Evolutionary conservation across 2,888 invertebrate species (phyloP), one percentile per base, ranked within the genome.

Genomic region (Frankliniella fusca): DNA sequence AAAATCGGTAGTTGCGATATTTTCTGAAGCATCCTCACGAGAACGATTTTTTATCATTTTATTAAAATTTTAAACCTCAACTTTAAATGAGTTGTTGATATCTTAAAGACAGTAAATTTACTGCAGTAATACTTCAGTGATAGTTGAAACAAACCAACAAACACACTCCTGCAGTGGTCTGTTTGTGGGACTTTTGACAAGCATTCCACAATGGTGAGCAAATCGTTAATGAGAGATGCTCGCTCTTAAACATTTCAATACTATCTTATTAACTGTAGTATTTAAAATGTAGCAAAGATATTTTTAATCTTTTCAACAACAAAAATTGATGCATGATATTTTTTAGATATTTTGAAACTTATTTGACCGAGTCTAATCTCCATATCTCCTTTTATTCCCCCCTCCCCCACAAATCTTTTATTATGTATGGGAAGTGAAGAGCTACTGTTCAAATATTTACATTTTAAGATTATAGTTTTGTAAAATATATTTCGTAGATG

Each of bases 401-500:
- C n/a, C n/a, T n/a, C n/a, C n/a, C n/a, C n/a, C n/a, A n/a, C 3
- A 15, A n/a, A 61, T n/a, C 61, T 11, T 18, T 15, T 18, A 61
- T 61, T 0, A 61, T 61, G 11, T 61, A 61, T 61, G 38, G 38
- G 61, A 61, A 61, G 18, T 61, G n/a, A 61, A 20, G 15, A 61
- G 61, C 61, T 61, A 61, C n/a, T 61, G 61, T 61, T 61, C 61
- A 61, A 61, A 61, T 61, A 61, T 61, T 61, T n/a, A 61, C 15
- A 61, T 61, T 61, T 5, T 7, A 76, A 76, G 12, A 76, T 76
- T 27, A 27, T 27, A 23, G 23, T 76, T 76, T 76, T 76, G 27
- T 27, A 76, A 76, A 61, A 76, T 76, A 76, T 76, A 70, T 27
- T 54, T 54, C 20, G 70, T 76, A 76, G 70, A 12, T 76, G 70